Conservation (phyloP, 2,888 invertebrate species). For the Drosophila diplacantha region DNA sequence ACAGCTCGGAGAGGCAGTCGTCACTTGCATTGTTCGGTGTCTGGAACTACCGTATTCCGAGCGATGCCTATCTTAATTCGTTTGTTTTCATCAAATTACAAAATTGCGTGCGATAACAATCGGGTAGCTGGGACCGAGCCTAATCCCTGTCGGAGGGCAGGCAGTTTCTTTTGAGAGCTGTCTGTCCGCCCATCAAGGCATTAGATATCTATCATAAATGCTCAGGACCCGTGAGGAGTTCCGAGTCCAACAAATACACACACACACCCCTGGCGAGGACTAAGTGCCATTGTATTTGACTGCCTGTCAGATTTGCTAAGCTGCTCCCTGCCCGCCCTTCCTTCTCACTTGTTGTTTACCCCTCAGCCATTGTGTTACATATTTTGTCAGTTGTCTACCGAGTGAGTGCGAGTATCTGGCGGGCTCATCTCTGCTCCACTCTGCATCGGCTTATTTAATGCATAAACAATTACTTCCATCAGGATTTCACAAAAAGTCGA, state of each 20-base stretch:
- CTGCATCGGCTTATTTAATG: conserved; percentile 72
- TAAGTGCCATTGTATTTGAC: conserved; percentile 67
- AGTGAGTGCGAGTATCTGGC: conserved; percentile 38
- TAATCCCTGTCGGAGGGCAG: conserved; percentile 62
- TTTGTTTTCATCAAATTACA: conserved; percentile 77
- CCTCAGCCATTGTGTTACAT: conserved; percentile 49
- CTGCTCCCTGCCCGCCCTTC: conserved; percentile 42
- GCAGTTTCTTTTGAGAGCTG: conserved; percentile 35
- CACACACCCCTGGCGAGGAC: conserved; percentile 47
- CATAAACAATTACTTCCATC: conserved; percentile 75
- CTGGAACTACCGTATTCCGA: conserved; percentile 56
- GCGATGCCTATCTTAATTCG: conserved; percentile 73
- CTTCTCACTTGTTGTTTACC: conserved; percentile 57
- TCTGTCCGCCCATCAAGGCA: conserved; percentile 66
- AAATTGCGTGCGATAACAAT: conserved; percentile 77
- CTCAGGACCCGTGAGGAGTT: conserved; percentile 38
- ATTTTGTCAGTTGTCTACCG: conserved; percentile 66
- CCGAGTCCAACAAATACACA: conserved; percentile 2
- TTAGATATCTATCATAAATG: conserved; percentile 71
- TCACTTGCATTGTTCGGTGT: conserved; percentile 35
- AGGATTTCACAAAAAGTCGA: conserved; percentile 71
- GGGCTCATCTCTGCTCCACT: conserved; percentile 42
- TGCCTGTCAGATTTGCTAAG: conserved; percentile 55
- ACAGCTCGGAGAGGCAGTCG: conserved; percentile 17
- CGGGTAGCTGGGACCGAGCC: conserved; percentile 52